A percentile compares a stretch with the other conserved stretches of the same genome.
Conservation (phyloP, 2,113 vertebrate genomes). For the Notarius lentiginosus region DNA sequence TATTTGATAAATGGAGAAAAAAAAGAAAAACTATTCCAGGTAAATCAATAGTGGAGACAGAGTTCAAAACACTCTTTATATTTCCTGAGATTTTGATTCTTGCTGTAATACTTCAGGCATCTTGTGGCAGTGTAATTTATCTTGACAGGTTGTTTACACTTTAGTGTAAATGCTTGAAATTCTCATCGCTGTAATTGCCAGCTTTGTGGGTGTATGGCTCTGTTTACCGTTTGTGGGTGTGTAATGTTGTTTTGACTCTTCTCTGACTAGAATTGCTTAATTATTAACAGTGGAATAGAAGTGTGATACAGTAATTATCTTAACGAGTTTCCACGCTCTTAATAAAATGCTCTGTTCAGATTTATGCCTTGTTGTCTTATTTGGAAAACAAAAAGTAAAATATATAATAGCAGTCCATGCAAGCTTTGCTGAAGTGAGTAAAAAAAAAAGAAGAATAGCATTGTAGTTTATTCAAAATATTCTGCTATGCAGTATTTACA, state of each 20-base stretch:
- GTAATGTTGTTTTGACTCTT: constrained; percentile 63
- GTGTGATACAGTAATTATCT: constrained; percentile 75
- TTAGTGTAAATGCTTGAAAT: constrained; percentile 62
- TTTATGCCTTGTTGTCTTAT: constrained; percentile 59
- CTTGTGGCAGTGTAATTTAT: constrained; percentile 54
- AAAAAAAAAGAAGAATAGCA: neutral
- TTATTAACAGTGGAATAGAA: constrained; percentile 73
- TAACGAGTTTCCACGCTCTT: constrained; percentile 71
- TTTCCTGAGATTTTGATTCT: constrained; percentile 13
- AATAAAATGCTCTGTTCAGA: constrained; percentile 65
- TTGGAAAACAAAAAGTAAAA: constrained; percentile 48
- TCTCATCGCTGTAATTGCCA: constrained; percentile 68
- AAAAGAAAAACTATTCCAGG: neutral
- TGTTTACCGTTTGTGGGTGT: constrained; percentile 46
- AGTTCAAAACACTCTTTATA: neutral
- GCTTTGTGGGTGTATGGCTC: constrained; percentile 60
- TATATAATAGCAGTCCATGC: neutral
- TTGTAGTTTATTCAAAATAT: neutral
- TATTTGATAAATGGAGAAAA: neutral
- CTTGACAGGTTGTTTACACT: constrained; percentile 59
- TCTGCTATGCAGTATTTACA: neutral
- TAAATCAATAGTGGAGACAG: neutral
- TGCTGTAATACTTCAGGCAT: constrained; percentile 7
- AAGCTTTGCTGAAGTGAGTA: neutral
- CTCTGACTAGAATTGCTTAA: constrained; percentile 60